Evolutionary conservation across 1,140 invertebrate genomes (phyloP), one percentile per base, ranked within the genome.

Genomic region (Eriosoma lanigerum): DNA sequence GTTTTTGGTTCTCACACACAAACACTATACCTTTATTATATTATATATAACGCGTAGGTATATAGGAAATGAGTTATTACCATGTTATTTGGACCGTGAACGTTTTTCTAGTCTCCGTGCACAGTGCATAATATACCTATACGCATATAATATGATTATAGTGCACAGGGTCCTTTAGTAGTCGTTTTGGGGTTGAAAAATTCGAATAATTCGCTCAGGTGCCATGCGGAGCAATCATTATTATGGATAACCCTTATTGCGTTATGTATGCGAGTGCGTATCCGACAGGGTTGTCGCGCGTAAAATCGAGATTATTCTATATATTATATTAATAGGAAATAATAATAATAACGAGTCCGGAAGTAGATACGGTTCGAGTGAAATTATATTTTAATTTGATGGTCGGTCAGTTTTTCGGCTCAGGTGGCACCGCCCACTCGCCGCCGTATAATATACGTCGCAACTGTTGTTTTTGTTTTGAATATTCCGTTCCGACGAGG

Each of bases 61-160:
- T 8, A 38, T 78, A 78, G 75, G 75, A 78, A 78, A 78, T 78
- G 54, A 78, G 75, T 78, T 62, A 38, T 78, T 78, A 78, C 56
- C 17, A 15, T 26, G 54, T 12, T 60, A 24, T 32, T 21, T 21
- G 56, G 3, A 78, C 75, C 75, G 56, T 78, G 56, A 78, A 78
- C 44, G 44, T 62, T 62, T 44, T 24, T n/a, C 54, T 75, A 56
- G 72, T 75, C 9, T 46, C 52, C 56, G n/a, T 21, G 32, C 38
- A 50, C 29, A n/a, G 4, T 26, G 10, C 26, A 29, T 21, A 21
- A n/a, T n/a, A n/a, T n/a, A n/a, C n/a, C n/a, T n/a, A n/a, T n/a
- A n/a, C n/a, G n/a, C n/a, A n/a, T 38, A 38, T 38, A 38, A 38
- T 38, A 38, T 38, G n/a, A n/a, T 38, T 38, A 8, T 3, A 8